These are phyloP conservation scores for Alauda arvensis DNA, from an alignment of 2,797 vertebrate species.

Conservation along the genomic window DNA sequence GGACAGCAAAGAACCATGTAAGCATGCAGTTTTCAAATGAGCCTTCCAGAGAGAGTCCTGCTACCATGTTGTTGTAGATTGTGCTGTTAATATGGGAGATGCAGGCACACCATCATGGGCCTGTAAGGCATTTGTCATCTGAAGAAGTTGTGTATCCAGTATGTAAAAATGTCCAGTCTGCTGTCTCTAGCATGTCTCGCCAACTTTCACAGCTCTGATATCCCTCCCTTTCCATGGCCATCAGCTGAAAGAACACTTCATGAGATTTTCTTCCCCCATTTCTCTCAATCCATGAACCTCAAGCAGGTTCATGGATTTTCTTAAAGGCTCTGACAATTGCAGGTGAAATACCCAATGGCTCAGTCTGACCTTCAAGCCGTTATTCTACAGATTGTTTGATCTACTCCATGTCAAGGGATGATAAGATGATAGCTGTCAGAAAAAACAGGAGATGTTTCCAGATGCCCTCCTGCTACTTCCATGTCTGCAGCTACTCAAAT, in stretches of 20 bases:
- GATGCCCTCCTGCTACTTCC: neutral
- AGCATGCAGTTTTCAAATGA: neutral
- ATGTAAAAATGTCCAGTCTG: neutral
- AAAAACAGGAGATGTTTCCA: neutral
- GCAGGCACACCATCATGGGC: neutral
- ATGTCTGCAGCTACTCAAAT: neutral
- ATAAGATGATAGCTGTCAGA: neutral
- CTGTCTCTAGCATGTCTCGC: neutral
- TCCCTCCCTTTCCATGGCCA: neutral
- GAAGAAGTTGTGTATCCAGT: accelerated
- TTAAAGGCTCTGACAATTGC: neutral
- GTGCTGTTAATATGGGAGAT: neutral
- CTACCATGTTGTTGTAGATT: neutral
- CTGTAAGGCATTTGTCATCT: neutral
- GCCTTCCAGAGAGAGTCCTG: neutral
- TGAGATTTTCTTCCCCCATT: neutral
- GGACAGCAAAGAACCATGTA: neutral
- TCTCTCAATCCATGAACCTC: no score
- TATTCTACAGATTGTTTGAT: neutral
- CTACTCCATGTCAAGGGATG: neutral
- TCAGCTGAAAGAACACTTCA: neutral
- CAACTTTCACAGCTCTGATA: neutral
- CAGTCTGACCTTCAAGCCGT: neutral
- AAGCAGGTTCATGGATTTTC: neutral
- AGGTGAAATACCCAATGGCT: neutral